phyloP scores from a whole-genome alignment of 2,888 invertebrate genomes.

The Electrophaes corylata region DNA sequence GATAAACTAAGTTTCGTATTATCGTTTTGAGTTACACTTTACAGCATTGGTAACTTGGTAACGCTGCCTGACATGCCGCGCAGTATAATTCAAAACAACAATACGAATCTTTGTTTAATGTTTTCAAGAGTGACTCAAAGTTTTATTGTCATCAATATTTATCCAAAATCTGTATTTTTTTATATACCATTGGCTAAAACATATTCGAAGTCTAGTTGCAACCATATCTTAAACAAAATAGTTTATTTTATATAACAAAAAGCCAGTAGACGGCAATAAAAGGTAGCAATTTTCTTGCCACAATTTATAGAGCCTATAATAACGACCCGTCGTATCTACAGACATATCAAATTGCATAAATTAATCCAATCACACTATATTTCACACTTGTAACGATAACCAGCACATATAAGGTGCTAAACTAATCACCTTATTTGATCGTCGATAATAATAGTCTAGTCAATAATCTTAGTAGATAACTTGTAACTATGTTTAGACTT shows the following conservation, averaged over 20 bases:
- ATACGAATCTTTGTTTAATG: too few relatives aligned
- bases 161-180: too few relatives aligned
- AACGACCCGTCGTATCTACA: slow-evolving; percentile 12
- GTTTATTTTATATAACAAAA: slow-evolving; percentile 3
- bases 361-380: slow-evolving; percentile 37
- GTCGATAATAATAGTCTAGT: slow-evolving; percentile 20
- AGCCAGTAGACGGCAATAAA: slow-evolving; percentile 11
- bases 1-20: too few relatives aligned
- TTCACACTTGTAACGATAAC: slow-evolving; percentile 38
- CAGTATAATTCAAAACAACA: too few relatives aligned
- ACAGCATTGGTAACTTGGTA: too few relatives aligned
- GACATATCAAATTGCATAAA: slow-evolving; percentile 39
- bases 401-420: slow-evolving; percentile 31
- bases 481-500: slow-evolving; percentile 26
- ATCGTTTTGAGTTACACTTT: too few relatives aligned
- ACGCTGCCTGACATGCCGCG: too few relatives aligned
- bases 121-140: too few relatives aligned
- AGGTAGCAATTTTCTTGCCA: slow-evolving; percentile 20
- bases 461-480: slow-evolving; percentile 24
- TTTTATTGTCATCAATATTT: too few relatives aligned
- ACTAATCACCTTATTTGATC: slow-evolving; percentile 38
- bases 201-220: not conserved
- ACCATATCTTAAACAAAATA: not conserved
- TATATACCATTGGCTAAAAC: not conserved
- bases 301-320: slow-evolving; percentile 15